A percentile compares a stretch with the other conserved stretches of the same genome.
Evolutionary conservation across 2,797 vertebrate species (phyloP).

Genomic region (Ibycter americanus): DNA sequence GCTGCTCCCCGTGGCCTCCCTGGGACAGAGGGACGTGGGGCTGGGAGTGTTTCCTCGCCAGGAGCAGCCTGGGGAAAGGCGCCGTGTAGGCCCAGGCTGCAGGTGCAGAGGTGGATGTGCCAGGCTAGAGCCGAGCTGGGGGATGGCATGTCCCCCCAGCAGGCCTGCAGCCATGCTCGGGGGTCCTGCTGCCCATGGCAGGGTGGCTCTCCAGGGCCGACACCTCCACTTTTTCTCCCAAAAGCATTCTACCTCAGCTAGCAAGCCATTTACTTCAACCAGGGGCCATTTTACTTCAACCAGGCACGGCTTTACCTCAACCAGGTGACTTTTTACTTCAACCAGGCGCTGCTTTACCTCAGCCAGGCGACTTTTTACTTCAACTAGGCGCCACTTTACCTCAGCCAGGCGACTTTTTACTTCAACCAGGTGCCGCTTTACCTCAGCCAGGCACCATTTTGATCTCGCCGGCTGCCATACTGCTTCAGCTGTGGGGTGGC

Average conservation of each 20-base stretch:
- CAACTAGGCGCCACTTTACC: neutral
- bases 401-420: neutral
- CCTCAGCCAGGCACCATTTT: neutral
- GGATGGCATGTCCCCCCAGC: neutral
- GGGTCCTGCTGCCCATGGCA: neutral
- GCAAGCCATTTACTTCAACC: neutral
- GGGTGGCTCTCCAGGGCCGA: neutral
- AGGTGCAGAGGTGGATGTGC: neutral
- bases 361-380: neutral
- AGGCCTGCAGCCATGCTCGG: accelerated
- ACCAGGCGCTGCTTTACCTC: neutral
- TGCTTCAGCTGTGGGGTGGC: neutral
- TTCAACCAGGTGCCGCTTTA: too few relatives aligned
- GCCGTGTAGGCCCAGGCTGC: neutral
- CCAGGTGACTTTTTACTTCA: neutral
- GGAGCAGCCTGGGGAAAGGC: neutral
- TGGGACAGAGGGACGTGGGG: neutral
- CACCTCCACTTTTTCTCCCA: neutral
- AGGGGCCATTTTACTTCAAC: neutral
- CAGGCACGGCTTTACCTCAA: neutral
- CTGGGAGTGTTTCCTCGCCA: neutral
- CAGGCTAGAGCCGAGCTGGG: neutral
- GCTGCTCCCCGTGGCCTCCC: neutral
- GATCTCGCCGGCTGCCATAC: neutral
- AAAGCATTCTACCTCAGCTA: neutral